phyloP scores from a whole-genome alignment of 2,113 vertebrate genomes.

The Dissostichus mawsoni region DNA sequence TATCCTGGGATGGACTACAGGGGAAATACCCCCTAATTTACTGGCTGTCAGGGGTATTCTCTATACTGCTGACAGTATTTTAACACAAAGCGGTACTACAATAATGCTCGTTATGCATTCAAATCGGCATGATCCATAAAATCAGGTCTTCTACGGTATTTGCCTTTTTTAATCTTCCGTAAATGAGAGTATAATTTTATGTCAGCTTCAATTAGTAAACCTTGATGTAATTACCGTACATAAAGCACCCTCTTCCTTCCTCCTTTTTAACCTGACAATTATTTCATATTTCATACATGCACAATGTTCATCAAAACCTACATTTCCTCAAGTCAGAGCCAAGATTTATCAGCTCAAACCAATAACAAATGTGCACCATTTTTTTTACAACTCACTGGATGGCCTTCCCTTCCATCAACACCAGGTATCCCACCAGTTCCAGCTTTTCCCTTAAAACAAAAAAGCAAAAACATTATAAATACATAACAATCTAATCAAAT shows the following conservation, averaged over 20 bases:
- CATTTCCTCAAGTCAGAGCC: not conserved
- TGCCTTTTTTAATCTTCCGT: slow-evolving; percentile 8
- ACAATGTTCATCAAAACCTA: slow-evolving; percentile 21
- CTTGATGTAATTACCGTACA: not conserved
- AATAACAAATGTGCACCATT: slow-evolving; percentile 18
- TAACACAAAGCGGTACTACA: slow-evolving; percentile 38
- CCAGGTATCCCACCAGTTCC: slow-evolving; percentile 81
- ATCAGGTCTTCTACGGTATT: slow-evolving; percentile 3
- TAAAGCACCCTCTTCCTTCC: not conserved
- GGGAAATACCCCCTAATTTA: slow-evolving; percentile 73
- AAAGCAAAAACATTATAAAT: slow-evolving; percentile 5
- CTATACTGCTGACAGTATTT: slow-evolving; percentile 39
- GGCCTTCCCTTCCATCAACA: slow-evolving; percentile 80
- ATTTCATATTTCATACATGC: too few relatives aligned
- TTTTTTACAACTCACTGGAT: slow-evolving; percentile 79
- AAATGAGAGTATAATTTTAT: slow-evolving; percentile 7
- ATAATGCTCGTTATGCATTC: slow-evolving; percentile 20
- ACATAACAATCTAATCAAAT: not conserved
- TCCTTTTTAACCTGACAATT: too few relatives aligned
- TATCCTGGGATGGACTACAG: slow-evolving; percentile 75
- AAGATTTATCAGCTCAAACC: not conserved
- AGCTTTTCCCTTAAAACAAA: slow-evolving; percentile 77
- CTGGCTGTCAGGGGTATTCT: slow-evolving; percentile 52
- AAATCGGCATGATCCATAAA: slow-evolving; percentile 33
- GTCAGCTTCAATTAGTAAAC: not conserved